Base-by-base conservation (phyloP, 2,797 vertebrate genomes). In the Delichon dasypus region DNA sequence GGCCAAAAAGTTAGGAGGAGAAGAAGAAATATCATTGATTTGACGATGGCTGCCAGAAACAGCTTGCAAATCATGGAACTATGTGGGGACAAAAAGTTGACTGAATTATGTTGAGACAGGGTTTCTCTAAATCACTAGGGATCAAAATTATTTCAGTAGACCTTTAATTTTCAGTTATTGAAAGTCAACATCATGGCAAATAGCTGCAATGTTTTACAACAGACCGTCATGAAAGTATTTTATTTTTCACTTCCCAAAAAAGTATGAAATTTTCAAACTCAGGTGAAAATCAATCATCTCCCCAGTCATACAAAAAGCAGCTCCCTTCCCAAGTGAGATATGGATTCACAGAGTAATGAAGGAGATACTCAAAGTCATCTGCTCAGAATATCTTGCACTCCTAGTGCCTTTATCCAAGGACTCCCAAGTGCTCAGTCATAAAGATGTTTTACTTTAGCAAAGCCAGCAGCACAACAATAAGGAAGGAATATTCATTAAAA, bases 41-140 rank as follows among this genome's bases (percentile, higher is more conserved):
- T 96, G 93, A 94, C 42, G 7, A 94, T 77, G 94, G 94, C 94
- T 97, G 96, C 95, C 97, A 97, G 96, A 97, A 97, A 97, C 80
- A 94, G 95, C 92, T 97, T 97, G 96, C 97, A 98, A 98, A 98
- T 97, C 97, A 97, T 94, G 82, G 90, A 95, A 95, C 88, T 96
- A 58, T 16, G 54, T 48, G 2, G 88, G 91, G 88, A 97, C 48
- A 23, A 97, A 97, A 97, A 97, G 94, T 95, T 92, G 93, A 89
- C 92, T 97, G 96, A 98, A 97, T 98, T 97, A 98, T 96, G 85
- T 92, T 84, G 60, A 93, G 58, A 93, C 95, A 92, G 82, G 93
- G 94, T 97, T 87, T 92, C 96, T 98, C 91, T 98, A 97, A 98
- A 98, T 97, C 97, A 98, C 90, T 88, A 44, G 45, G 90, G 90